These are phyloP conservation scores for Lysandra coridon DNA, from an alignment of 2,888 invertebrate species.

Conservation along the genomic window DNA sequence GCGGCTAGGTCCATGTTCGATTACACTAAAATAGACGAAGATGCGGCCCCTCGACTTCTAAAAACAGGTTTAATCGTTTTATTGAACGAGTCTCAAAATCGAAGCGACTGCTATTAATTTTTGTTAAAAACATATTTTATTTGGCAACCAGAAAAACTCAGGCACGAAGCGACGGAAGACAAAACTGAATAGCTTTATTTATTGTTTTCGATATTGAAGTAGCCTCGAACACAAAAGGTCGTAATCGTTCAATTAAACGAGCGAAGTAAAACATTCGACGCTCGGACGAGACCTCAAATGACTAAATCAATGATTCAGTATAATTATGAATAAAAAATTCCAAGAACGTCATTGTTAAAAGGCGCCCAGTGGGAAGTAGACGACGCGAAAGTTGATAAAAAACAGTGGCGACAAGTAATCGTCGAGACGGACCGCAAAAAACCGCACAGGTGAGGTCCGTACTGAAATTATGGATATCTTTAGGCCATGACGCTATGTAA, in stretches of 20 bases:
- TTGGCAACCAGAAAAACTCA: slow-evolving; percentile 43
- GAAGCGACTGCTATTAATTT: slow-evolving; percentile 38
- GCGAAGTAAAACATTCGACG: neutral
- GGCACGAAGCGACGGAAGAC: slow-evolving; percentile 48
- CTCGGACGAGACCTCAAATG: neutral
- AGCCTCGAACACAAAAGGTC: slow-evolving; percentile 5
- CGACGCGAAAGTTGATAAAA: slow-evolving; percentile 71
- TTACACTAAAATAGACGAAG: slow-evolving; percentile 24
- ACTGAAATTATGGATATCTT: slow-evolving; percentile 37
- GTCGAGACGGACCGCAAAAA: slow-evolving; percentile 55
- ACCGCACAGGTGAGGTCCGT: slow-evolving; percentile 54
- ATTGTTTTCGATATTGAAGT: slow-evolving; percentile 35
- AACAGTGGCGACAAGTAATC: slow-evolving; percentile 58
- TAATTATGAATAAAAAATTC: slow-evolving; percentile 50
- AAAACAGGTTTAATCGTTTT: slow-evolving; percentile 33
- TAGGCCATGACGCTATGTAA: slow-evolving; percentile 40
- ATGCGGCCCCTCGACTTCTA: slow-evolving; percentile 23
- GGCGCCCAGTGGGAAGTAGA: slow-evolving; percentile 47
- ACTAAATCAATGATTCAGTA: slow-evolving; percentile 28
- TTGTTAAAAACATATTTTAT: slow-evolving; percentile 36
- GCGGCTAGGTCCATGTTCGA: slow-evolving; percentile 10
- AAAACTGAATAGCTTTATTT: slow-evolving; percentile 50
- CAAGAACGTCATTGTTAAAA: slow-evolving; percentile 47
- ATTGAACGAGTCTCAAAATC: slow-evolving; percentile 43
- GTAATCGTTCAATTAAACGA: slow-evolving; percentile 31